A percentile compares a stretch with the other conserved stretches of the same genome.
These are phyloP conservation scores for Caradrina kadenii DNA, from an alignment of 2,888 invertebrate genomes.

Conservation along the genomic window DNA sequence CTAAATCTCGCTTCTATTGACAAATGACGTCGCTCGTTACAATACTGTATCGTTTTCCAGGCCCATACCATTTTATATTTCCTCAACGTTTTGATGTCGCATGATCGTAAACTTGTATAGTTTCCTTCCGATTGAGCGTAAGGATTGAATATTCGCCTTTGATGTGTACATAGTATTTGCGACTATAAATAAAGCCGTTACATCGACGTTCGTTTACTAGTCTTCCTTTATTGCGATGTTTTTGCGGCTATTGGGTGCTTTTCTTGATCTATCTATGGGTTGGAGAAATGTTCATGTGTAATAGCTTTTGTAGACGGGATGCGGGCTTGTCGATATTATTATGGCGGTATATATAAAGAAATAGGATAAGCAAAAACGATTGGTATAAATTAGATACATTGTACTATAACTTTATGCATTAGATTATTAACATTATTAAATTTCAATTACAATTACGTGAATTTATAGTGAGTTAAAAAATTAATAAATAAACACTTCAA, in stretches of 20 bases:
- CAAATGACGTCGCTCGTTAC: conserved; percentile 82
- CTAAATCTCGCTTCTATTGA: conserved; percentile 81
- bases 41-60: conserved; percentile 79
- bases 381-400: not conserved
- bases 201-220: conserved; percentile 60
- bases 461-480: too few relatives aligned
- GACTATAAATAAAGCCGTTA: conserved; percentile 63
- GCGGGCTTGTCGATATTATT: not conserved
- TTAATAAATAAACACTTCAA: too few relatives aligned
- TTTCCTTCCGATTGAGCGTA: conserved; percentile 63
- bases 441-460: too few relatives aligned
- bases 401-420: too few relatives aligned
- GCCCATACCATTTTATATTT: conserved; percentile 78
- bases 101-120: conserved; percentile 72
- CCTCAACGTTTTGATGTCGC: conserved; percentile 71
- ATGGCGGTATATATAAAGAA: not conserved
- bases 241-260: conserved; percentile 49
- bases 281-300: conserved; percentile 25
- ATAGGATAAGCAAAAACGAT: not conserved
- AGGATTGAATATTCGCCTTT: conserved; percentile 65
- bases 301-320: conserved; percentile 18
- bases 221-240: conserved; percentile 54
- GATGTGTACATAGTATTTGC: conserved; percentile 58
- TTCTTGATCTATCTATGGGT: conserved; percentile 17
- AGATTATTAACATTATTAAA: too few relatives aligned